Evolutionary conservation across 2,888 invertebrate genomes (phyloP).

Genomic region (Tipula confusa): DNA sequence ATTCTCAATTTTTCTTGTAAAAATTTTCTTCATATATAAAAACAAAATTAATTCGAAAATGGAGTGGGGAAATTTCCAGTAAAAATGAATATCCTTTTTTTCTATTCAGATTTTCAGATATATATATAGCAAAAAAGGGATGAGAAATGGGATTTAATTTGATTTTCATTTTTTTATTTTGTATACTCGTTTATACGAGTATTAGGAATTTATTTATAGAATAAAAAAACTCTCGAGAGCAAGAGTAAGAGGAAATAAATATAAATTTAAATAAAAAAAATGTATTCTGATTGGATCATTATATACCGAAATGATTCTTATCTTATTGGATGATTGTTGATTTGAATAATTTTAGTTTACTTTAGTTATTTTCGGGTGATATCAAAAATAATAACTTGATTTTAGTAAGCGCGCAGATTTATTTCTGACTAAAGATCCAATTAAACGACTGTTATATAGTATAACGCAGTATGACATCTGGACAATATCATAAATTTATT

Average conservation of each 20-base stretch:
- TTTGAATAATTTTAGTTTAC: not conserved
- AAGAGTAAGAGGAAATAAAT: not conserved
- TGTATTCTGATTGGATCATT: slow-evolving; percentile 5
- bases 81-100: not conserved
- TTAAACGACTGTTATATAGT: not conserved
- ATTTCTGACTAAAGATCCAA: not conserved
- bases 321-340: slow-evolving; percentile 25
- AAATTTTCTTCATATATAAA: not conserved
- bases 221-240: no score
- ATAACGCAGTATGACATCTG: not conserved
- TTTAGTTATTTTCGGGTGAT: not conserved
- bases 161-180: not conserved
- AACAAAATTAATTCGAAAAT: not conserved
- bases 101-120: not conserved
- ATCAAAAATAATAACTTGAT: not conserved
- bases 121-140: not conserved
- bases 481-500: not conserved
- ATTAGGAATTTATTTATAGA: no score
- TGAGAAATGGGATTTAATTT: not conserved
- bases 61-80: not conserved
- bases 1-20: not conserved
- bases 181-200: not conserved
- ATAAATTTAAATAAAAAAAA: slow-evolving; percentile 6
- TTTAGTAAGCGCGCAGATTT: not conserved
- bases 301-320: slow-evolving; percentile 3